Percentiles rank a stretch among this genome's conserved stretches.
Evolutionary conservation across 1,140 invertebrate species (phyloP).

Genomic region (Nylanderia fulva): DNA sequence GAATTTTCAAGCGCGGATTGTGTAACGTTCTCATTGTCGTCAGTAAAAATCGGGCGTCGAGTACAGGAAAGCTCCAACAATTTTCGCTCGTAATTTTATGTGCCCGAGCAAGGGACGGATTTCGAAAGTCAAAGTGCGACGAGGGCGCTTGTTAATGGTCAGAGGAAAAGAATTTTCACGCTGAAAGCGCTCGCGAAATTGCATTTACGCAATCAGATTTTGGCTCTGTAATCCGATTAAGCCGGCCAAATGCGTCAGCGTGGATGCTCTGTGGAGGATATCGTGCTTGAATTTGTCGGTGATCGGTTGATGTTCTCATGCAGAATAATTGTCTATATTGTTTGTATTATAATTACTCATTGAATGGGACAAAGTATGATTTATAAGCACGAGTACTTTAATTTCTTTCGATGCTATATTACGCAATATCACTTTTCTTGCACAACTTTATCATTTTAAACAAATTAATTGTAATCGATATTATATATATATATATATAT

Average conservation of each 20-base stretch:
- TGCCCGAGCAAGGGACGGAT: conserved; percentile 15
- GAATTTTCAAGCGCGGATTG: conserved; percentile 32
- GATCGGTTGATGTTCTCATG: conserved; percentile 40
- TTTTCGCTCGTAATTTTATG: conserved; percentile 54
- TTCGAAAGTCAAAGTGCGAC: conserved; percentile 26
- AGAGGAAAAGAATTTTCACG: conserved; percentile 58
- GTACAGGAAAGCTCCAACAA: conserved; percentile 30
- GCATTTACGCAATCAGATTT: conserved; percentile 69
- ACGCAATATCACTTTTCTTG: not conserved
- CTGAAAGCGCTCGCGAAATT: conserved; percentile 68
- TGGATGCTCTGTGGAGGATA: conserved; percentile 36
- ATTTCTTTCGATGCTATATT: conserved; percentile 3
- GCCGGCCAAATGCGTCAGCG: conserved; percentile 38
- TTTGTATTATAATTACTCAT: conserved; percentile 33
- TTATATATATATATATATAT: too few species aligned
- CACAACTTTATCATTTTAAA: not conserved
- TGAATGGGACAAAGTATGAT: conserved; percentile 31
- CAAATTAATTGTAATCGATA: not conserved
- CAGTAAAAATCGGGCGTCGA: conserved; percentile 41
- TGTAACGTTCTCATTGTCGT: conserved; percentile 31
- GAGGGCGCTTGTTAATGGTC: conserved; percentile 37
- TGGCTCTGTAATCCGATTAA: conserved; percentile 68
- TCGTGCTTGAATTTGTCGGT: conserved; percentile 59
- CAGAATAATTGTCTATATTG: conserved; percentile 56
- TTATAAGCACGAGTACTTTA: conserved; percentile 11